Evolutionary conservation across 2,888 invertebrate species (phyloP), one percentile per base, ranked within the genome.

Genomic region (Ceriagrion tenellum): DNA sequence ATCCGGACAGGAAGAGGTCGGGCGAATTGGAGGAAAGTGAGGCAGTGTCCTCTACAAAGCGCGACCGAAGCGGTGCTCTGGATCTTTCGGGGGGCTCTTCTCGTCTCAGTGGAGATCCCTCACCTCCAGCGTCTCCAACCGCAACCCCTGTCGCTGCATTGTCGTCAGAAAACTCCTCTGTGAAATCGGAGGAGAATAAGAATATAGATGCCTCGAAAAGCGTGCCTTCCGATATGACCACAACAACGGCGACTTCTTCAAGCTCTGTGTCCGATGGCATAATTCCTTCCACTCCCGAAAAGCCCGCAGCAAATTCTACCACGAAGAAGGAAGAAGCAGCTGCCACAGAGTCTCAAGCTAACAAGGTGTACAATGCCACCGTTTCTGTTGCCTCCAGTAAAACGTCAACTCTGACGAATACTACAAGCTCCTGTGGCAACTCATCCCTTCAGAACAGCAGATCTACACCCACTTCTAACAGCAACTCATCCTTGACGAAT

Each of bases 61-160:
- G 74, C 13, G 93, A 93, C 69, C 93, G 93, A 74, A 93, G 47
- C 74, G 93, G 93, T 6, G 93, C 93, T 16, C 47, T 93, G n/a
- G 93, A 93, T 74, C 74, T 93, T 3, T 93, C 93, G 26, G 93
- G 93, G 26, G 93, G 93, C 47, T 93, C 93, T n/a, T 93, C 93
- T 55, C 93, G 93, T 69, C 93, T 93, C 93, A 93, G 93, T 18
- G 93, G 69, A 23, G 93, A 93, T 13, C 30, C 47, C 23, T 47
- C 93, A 1, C 93, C 69, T 1, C 91, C 91, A 26, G 18, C 63
- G 0, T 40, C 63, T 0, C 91, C 63, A 0, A 6, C 63, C 40
- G n/a, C 59, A 18, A 35, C 35, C 26, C 89, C 26, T 10, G 16
- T 26, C 8, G 2, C 88, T 40, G 47, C 55, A n/a, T 20, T 55